A percentile compares a stretch with the other conserved stretches of the same genome.
Evolutionary conservation across 1,140 invertebrate species (phyloP).

Genomic region (Sminthurides bifidus): DNA sequence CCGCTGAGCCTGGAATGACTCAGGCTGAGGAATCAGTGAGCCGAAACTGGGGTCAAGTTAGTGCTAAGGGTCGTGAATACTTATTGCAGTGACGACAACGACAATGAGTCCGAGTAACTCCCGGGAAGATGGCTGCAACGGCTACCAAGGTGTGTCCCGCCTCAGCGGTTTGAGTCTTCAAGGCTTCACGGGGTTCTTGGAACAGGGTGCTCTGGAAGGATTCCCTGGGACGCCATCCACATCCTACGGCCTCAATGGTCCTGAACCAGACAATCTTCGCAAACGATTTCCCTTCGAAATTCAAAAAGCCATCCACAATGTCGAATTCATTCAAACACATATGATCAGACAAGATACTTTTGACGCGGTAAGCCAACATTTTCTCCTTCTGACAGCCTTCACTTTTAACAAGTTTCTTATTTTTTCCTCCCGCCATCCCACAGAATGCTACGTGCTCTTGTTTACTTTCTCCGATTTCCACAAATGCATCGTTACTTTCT

Average conservation of each 20-base stretch:
- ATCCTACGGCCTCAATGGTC: constrained; percentile 28
- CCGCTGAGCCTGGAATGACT: too few species aligned
- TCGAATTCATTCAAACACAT: constrained; percentile 89
- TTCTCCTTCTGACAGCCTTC: constrained; percentile 13
- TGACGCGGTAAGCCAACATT: constrained; percentile 59
- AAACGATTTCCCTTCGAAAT: constrained; percentile 84
- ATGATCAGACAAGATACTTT: constrained; percentile 86
- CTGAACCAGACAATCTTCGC: constrained; percentile 35
- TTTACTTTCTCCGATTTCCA: too few species aligned
- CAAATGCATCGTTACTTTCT: too few species aligned
- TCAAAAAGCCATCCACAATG: constrained; percentile 85
- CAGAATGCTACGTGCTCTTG: too few species aligned
- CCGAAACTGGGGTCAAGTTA: too few species aligned
- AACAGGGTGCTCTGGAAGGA: constrained; percentile 35
- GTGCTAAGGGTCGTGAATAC: too few species aligned
- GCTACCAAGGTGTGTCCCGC: constrained; percentile 32
- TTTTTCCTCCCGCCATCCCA: too few species aligned
- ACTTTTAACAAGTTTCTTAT: too few species aligned
- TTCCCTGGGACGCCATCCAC: constrained; percentile 36
- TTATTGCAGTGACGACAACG: constrained; percentile 15
- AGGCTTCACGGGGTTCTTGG: constrained; percentile 31
- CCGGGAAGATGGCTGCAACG: constrained; percentile 32
- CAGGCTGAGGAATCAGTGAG: too few species aligned
- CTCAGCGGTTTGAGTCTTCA: constrained; percentile 31
- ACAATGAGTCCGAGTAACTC: constrained; percentile 20